A percentile compares a stretch with the other conserved stretches of the same genome.
These are phyloP conservation scores for Agrilus planipennis DNA, from an alignment of 1,140 invertebrate genomes.

Conservation along the genomic window DNA sequence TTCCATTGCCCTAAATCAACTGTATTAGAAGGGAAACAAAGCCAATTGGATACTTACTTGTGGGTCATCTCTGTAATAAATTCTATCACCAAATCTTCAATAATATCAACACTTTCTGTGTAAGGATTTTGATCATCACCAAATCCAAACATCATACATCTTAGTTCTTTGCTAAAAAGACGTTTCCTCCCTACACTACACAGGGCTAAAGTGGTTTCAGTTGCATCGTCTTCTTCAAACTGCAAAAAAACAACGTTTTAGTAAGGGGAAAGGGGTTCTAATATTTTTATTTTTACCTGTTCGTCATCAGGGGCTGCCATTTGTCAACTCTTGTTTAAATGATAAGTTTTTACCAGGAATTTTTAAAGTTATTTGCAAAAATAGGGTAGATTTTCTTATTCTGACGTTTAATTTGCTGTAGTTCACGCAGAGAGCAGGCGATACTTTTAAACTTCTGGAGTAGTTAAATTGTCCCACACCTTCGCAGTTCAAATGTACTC, in stretches of 20 bases:
- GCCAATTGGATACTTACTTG: constrained; percentile 44
- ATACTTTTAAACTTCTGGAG: no score
- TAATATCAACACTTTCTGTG: constrained; percentile 93
- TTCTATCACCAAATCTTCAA: constrained; percentile 96
- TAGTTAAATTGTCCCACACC: no score
- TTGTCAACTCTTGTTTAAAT: no score
- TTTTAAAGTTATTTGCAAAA: no score
- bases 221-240: constrained; percentile 52
- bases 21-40: not conserved
- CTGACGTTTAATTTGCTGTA: no score
- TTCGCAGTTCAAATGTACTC: no score
- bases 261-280: not conserved
- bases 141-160: constrained; percentile 99
- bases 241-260: constrained; percentile 18
- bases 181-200: constrained; percentile 58
- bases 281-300: constrained; percentile 13
- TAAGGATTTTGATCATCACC: constrained; percentile 99
- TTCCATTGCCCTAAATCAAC: constrained; percentile 78
- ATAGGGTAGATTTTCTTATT: no score
- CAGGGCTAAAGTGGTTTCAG: constrained; percentile 50
- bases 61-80: constrained; percentile 93
- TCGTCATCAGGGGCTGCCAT: constrained; percentile 24
- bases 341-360: no score
- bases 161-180: constrained; percentile 79
- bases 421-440: no score